Evolutionary conservation across 1,140 invertebrate genomes (phyloP).

Genomic region (Scylla paramamosain): DNA sequence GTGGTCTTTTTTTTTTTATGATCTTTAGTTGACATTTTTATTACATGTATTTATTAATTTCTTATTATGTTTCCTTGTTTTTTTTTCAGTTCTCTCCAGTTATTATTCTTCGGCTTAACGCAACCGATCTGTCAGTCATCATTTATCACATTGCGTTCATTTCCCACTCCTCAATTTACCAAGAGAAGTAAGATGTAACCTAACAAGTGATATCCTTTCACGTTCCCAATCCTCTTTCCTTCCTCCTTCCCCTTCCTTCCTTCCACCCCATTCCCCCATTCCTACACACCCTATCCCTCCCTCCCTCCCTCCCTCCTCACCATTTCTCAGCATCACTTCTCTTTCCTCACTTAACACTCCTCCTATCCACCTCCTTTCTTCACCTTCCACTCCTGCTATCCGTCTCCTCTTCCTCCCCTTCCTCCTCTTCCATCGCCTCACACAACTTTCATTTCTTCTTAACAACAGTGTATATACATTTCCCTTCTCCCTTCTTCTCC

Average conservation of each 20-base stretch:
- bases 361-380: background rate
- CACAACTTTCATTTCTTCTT: background rate
- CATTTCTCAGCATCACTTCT: background rate
- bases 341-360: background rate
- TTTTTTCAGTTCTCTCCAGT: background rate
- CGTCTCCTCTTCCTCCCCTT: background rate
- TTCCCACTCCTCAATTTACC: background rate
- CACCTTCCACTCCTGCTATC: background rate
- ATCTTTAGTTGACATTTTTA: too few relatives aligned
- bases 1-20: too few relatives aligned
- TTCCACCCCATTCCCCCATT: background rate
- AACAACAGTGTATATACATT: background rate
- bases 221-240: background rate
- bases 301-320: background rate
- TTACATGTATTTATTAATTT: background rate
- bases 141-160: background rate
- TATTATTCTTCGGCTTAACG: background rate
- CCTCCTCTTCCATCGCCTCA: background rate
- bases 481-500: background rate
- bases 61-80: background rate
- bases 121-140: background rate
- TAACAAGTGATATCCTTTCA: background rate
- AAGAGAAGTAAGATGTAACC: background rate
- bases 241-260: background rate
- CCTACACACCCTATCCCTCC: background rate